Conservation (phyloP, 2,888 invertebrate species). For the Himalopsyche anomala region DNA sequence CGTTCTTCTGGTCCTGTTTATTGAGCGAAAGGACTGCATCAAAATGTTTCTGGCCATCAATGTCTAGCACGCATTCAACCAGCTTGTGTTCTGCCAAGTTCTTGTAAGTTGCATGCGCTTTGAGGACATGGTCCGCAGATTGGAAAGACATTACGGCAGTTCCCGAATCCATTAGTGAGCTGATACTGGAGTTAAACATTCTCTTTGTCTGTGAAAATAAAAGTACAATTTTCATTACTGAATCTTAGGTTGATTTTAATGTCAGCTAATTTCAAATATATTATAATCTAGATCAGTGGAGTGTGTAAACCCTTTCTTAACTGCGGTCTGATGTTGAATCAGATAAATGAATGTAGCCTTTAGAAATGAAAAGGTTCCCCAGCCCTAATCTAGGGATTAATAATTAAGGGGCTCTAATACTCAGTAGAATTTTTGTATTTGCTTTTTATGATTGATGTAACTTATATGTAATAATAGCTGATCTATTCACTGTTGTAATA, state of each 20-base stretch:
- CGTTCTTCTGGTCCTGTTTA: slow-evolving; percentile 79
- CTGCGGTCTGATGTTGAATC: no score
- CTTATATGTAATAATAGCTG: no score
- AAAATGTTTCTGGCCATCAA: slow-evolving; percentile 84
- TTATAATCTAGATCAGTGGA: no score
- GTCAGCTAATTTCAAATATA: no score
- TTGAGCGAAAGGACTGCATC: slow-evolving; percentile 81
- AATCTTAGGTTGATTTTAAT: background rate
- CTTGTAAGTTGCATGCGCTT: slow-evolving; percentile 84
- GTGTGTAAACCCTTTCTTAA: no score
- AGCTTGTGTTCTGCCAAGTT: slow-evolving; percentile 83
- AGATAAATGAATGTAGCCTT: no score
- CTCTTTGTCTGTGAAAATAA: slow-evolving; percentile 72
- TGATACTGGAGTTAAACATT: slow-evolving; percentile 73
- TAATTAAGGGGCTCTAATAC: no score
- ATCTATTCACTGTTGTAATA: no score
- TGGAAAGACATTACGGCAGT: slow-evolving; percentile 79
- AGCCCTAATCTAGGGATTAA: no score
- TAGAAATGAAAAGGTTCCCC: no score
- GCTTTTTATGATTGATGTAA: no score
- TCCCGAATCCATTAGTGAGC: slow-evolving; percentile 72
- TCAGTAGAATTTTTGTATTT: no score
- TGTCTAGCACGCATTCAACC: slow-evolving; percentile 83
- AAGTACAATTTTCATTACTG: background rate
- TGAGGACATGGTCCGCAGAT: slow-evolving; percentile 81